These are phyloP conservation scores for Sclerodermus sp. DNA, from an alignment of 2,888 invertebrate species.

Conservation along the genomic window DNA sequence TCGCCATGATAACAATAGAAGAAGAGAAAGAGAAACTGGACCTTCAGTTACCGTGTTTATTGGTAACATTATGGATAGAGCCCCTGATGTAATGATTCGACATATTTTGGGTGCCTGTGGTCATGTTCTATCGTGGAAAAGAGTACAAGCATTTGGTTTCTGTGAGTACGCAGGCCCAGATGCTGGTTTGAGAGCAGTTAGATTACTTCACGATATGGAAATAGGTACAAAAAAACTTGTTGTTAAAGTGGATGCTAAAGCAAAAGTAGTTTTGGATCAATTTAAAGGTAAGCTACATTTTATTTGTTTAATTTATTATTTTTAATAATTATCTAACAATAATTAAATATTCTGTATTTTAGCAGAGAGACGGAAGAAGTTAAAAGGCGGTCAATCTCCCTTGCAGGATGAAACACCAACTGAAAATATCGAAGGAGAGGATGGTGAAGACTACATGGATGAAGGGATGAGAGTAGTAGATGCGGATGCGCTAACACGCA, in stretches of 20 bases:
- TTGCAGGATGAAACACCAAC: constrained; percentile 64
- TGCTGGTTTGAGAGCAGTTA: constrained; percentile 90
- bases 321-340: not conserved
- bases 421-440: constrained; percentile 61
- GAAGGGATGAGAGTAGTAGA: constrained; percentile 75
- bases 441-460: constrained; percentile 72
- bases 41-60: constrained; percentile 97
- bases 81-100: constrained; percentile 93
- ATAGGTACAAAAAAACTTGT: constrained; percentile 92
- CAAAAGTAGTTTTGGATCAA: constrained; percentile 89
- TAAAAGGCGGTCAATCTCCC: constrained; percentile 62
- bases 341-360: constrained; percentile 1
- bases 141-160: constrained; percentile 97
- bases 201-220: constrained; percentile 88
- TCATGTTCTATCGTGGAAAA: constrained; percentile 93
- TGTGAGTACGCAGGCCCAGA: constrained; percentile 96
- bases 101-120: constrained; percentile 92
- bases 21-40: constrained; percentile 61
- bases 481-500: constrained; percentile 73
- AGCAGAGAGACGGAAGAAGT: constrained; percentile 66
- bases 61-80: constrained; percentile 93
- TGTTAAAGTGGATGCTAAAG: constrained; percentile 97
- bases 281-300: constrained; percentile 72
- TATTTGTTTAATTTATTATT: not conserved
- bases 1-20: constrained; percentile 49